Evolutionary conservation across 2,888 invertebrate genomes (phyloP), one percentile per base, ranked within the genome.

Genomic region (Drosophila acutilabella): DNA sequence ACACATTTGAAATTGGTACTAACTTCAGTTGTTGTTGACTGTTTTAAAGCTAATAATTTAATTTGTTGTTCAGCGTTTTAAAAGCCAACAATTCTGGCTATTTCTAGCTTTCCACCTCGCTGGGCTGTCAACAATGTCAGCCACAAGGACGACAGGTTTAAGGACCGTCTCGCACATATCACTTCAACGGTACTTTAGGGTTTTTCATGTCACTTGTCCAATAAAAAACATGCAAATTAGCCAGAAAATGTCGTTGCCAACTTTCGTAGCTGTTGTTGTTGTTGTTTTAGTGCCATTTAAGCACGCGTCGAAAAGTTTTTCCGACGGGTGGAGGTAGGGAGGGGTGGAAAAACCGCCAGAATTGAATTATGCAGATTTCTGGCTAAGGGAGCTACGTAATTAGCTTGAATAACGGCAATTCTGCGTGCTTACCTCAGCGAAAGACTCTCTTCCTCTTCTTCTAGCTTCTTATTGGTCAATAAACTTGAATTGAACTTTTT

Each of bases 281-380:
- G 7, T 52, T 52, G 38, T 42, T 64, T 33, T 64, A 54, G 16
- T 56, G 54, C 10, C 58, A 61, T 67, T 67, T 61, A 64, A 45
- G 56, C 56, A 45, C 62, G 41, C 51, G 23, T 33, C 56, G 58
- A 59, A 65, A 73, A 64, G 58, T 68, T 78, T 53, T 41, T 7
- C 10, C 13, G 8, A 0, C 13, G 13, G 14, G 18, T 2, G 2
- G n/a, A n/a, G n/a, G n/a, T n/a, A n/a, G n/a, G 4, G 14, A 14
- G 65, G 40, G 36, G 1, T 13, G 36, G 13, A 13, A 36, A 36
- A 60, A 20, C 8, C 38, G 33, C 61, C 38, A 23, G 61, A 69
- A 69, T 77, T 57, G 64, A 78, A 77, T 79, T 79, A 82, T 75
- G 78, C 53, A 71, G 72, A 79, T 81, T 77, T 75, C 65, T n/a